Evolutionary conservation across 2,888 invertebrate genomes (phyloP).

Genomic region (Chirona hameri): DNA sequence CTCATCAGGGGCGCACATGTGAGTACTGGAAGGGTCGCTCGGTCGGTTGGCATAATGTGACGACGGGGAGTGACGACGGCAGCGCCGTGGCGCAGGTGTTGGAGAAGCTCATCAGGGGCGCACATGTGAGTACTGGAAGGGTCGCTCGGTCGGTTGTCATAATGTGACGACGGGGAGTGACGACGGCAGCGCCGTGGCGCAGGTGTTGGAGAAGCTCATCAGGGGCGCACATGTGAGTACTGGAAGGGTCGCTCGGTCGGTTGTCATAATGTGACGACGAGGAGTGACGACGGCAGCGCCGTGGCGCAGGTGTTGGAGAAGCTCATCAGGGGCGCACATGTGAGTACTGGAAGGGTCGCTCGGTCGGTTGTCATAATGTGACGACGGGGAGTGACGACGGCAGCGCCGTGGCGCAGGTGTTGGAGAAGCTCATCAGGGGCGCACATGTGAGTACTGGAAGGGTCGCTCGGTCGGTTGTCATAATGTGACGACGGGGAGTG

Average conservation of each 20-base stretch:
- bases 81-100: constrained; percentile 14
- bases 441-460: background rate
- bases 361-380: too few species aligned
- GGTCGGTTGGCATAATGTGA: too few species aligned
- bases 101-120: constrained; percentile 11
- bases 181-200: constrained; percentile 46
- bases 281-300: constrained; percentile 59
- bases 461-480: too few species aligned
- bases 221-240: background rate
- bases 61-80: constrained; percentile 67
- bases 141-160: too few species aligned
- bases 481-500: too few species aligned
- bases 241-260: background rate
- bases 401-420: background rate
- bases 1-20: background rate
- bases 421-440: constrained; percentile 27
- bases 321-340: background rate
- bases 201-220: constrained; percentile 30
- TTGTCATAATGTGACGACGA: too few species aligned
- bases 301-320: constrained; percentile 28
- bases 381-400: too few species aligned
- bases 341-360: background rate
- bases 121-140: background rate
- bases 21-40: background rate
- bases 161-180: constrained; percentile 59